Percentiles rank a stretch among this genome's conserved stretches.
These are phyloP conservation scores for Tipula confusa DNA, from an alignment of 2,888 invertebrate genomes.

Conservation along the genomic window DNA sequence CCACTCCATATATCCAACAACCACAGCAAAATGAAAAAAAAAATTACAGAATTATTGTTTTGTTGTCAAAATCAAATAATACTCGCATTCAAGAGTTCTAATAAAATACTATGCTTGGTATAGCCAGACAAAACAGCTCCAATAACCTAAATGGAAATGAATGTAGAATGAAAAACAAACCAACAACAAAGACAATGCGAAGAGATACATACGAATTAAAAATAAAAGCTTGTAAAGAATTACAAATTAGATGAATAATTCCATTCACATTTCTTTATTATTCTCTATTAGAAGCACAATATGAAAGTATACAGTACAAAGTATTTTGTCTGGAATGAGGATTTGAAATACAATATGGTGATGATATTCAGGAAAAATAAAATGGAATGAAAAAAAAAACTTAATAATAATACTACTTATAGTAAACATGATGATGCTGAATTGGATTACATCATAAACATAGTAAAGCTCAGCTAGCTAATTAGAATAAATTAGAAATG, in stretches of 20 bases:
- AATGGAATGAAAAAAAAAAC: not conserved
- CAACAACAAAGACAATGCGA: too few species aligned
- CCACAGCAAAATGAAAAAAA: not conserved
- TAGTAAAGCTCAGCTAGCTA: not conserved
- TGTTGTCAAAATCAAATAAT: not conserved
- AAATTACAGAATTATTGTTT: not conserved
- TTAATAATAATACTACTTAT: not conserved
- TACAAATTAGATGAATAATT: not conserved
- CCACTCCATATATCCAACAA: not conserved
- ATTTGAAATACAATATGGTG: not conserved
- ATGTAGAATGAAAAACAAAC: not conserved
- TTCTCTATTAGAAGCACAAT: not conserved
- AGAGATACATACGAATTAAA: not conserved
- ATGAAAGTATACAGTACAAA: not conserved
- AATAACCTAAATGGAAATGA: not conserved
- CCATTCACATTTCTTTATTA: not conserved
- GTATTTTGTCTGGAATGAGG: not conserved
- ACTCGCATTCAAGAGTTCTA: not conserved
- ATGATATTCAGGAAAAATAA: not conserved
- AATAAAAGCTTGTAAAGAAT: not conserved
- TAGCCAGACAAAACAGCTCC: not conserved
- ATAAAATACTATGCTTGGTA: too few species aligned
- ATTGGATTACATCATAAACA: not conserved
- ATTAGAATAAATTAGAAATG: not conserved
- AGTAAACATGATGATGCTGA: not conserved